A percentile compares a stretch with the other conserved stretches of the same genome.
These are phyloP conservation scores for Microtus oregoni DNA, from an alignment of 2,113 vertebrate species.

Conservation along the genomic window DNA sequence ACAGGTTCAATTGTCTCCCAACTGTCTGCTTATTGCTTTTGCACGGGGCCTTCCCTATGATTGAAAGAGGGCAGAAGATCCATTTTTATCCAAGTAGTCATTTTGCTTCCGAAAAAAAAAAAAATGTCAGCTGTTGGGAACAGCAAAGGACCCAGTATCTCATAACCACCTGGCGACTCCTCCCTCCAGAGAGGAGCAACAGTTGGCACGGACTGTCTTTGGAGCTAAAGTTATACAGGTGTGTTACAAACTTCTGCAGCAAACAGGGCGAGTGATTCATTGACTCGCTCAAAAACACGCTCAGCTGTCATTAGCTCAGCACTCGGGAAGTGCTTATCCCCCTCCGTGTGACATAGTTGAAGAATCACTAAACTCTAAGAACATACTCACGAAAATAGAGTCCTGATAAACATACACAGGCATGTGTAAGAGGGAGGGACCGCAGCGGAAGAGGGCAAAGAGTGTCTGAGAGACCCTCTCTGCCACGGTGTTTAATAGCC, in stretches of 20 bases:
- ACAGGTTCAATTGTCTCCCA: conserved; percentile 8
- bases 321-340: conserved; percentile 25
- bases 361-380: conserved; percentile 65
- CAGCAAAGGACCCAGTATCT: neutral
- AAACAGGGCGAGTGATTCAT: conserved; percentile 28
- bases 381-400: conserved; percentile 70
- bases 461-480: neutral
- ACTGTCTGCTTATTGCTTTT: conserved; percentile 45
- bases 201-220: neutral
- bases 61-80: conserved; percentile 33
- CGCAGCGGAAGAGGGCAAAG: conserved; percentile 6
- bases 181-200: conserved; percentile 6
- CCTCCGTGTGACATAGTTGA: conserved; percentile 6
- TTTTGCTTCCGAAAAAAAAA: conserved; percentile 60
- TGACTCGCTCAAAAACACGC: neutral
- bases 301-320: neutral
- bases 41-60: neutral
- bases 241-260: conserved; percentile 17
- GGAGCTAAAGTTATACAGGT: conserved; percentile 32
- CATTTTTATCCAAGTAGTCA: conserved; percentile 59
- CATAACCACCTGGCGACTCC: neutral
- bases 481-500: neutral
- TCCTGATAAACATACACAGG: conserved; percentile 58
- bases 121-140: conserved; percentile 58
- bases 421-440: conserved; percentile 38